A percentile compares a stretch with the other conserved stretches of the same genome.
Evolutionary conservation across 2,888 invertebrate species (phyloP).

Genomic region (Incurvaria masculella): DNA sequence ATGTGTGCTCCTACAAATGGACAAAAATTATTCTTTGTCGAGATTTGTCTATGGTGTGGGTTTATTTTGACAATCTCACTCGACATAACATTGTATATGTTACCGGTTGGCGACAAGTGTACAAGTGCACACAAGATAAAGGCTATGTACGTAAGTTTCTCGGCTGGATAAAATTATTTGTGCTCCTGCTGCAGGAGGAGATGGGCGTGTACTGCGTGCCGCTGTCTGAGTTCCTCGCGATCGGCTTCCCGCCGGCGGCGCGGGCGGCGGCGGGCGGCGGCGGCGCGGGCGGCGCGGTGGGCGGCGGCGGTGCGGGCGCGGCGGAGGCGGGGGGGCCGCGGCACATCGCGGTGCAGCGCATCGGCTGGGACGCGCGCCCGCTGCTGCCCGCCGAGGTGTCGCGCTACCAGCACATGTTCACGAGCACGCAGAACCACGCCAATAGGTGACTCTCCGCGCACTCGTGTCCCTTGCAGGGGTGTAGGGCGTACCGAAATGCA

Average conservation of each 20-base stretch:
- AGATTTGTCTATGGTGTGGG: no score
- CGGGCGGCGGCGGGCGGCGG: conserved; percentile 20
- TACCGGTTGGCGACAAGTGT: no score
- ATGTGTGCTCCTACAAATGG: no score
- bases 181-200: conserved; percentile 47
- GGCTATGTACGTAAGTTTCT: no score
- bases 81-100: no score
- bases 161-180: no score
- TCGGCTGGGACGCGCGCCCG: conserved; percentile 55
- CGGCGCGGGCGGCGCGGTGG: conserved; percentile 24
- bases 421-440: conserved; percentile 20
- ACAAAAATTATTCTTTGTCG: no score
- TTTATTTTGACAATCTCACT: no score
- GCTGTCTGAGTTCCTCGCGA: conserved; percentile 37
- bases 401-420: conserved; percentile 45
- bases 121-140: no score
- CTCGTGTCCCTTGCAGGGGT: no score
- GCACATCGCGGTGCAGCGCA: conserved; percentile 56
- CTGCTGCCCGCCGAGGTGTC: conserved; percentile 50
- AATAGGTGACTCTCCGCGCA: no score
- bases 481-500: no score
- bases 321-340: conserved; percentile 24
- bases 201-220: conserved; percentile 45
- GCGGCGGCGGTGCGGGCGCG: conserved; percentile 21
- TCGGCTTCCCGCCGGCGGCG: conserved; percentile 31